A percentile compares a stretch with the other conserved stretches of the same genome.
These are phyloP conservation scores for Noctua comes DNA, from an alignment of 2,888 invertebrate species.

Conservation along the genomic window DNA sequence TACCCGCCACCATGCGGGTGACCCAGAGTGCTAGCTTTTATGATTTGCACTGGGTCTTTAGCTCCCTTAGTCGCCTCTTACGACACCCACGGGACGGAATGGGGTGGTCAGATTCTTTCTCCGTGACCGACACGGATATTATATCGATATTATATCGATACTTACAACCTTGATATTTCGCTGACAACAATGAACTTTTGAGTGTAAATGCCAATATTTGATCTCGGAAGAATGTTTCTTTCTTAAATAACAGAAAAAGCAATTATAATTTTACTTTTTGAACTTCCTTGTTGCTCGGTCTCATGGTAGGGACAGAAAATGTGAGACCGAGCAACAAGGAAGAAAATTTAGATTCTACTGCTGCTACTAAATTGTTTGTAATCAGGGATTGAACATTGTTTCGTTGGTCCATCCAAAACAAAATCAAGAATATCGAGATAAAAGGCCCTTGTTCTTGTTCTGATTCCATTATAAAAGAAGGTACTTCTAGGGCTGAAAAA, in stretches of 20 bases:
- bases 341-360: too few relatives aligned
- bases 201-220: slow-evolving; percentile 59
- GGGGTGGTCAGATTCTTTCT: too few relatives aligned
- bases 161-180: slow-evolving; percentile 48
- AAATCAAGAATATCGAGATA: background rate
- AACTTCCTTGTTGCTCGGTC: slow-evolving; percentile 14
- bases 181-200: slow-evolving; percentile 61
- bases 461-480: too few relatives aligned
- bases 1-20: too few relatives aligned
- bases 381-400: background rate
- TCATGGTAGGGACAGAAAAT: background rate
- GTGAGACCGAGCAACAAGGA: too few relatives aligned
- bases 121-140: too few relatives aligned
- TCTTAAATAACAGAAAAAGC: slow-evolving; percentile 16
- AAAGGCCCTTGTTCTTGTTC: background rate
- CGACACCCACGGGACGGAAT: too few relatives aligned
- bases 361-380: background rate
- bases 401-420: background rate
- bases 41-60: too few relatives aligned
- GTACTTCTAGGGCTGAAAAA: too few relatives aligned
- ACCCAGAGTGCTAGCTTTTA: too few relatives aligned
- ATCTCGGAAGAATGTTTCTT: slow-evolving; percentile 36
- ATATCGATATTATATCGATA: too few relatives aligned
- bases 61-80: too few relatives aligned
- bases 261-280: slow-evolving; percentile 13